Conservation (phyloP, 2,113 vertebrate genomes). For the Tyto alba region DNA sequence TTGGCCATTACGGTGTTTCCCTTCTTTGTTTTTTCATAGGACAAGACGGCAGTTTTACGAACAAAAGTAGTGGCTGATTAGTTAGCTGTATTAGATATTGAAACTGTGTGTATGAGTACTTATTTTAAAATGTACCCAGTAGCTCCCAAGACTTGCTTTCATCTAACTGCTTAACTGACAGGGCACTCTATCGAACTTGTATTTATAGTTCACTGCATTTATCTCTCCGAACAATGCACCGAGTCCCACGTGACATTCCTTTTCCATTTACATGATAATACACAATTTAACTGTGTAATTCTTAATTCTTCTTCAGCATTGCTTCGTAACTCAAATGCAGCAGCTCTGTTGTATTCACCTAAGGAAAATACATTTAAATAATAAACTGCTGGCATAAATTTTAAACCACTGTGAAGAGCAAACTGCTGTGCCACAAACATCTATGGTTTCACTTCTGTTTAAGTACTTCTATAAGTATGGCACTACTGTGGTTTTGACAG, state of each 20-base stretch:
- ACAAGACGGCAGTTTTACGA: background rate
- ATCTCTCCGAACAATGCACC: conserved; percentile 47
- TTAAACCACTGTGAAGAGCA: background rate
- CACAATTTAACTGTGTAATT: conserved; percentile 45
- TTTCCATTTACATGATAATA: conserved; percentile 56
- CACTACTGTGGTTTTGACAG: background rate
- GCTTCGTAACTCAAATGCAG: background rate
- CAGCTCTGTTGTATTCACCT: background rate
- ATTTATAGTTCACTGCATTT: conserved; percentile 65
- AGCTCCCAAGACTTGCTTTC: conserved; percentile 33
- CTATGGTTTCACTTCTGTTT: background rate
- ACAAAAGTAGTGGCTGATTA: background rate
- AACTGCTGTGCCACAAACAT: background rate
- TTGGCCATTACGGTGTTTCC: background rate
- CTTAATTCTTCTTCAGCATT: conserved; percentile 13
- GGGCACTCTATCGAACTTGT: conserved; percentile 59
- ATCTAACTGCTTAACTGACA: conserved; percentile 51
- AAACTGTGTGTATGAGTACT: background rate
- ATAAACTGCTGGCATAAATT: conserved; percentile 27
- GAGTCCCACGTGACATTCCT: conserved; percentile 45
- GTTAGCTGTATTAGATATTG: background rate
- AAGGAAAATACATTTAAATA: conserved; percentile 52
- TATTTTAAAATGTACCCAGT: background rate
- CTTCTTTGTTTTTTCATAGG: background rate
- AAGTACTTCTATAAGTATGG: background rate